Conservation (phyloP, 2,888 invertebrate genomes). For the Lepidonotus clava region DNA sequence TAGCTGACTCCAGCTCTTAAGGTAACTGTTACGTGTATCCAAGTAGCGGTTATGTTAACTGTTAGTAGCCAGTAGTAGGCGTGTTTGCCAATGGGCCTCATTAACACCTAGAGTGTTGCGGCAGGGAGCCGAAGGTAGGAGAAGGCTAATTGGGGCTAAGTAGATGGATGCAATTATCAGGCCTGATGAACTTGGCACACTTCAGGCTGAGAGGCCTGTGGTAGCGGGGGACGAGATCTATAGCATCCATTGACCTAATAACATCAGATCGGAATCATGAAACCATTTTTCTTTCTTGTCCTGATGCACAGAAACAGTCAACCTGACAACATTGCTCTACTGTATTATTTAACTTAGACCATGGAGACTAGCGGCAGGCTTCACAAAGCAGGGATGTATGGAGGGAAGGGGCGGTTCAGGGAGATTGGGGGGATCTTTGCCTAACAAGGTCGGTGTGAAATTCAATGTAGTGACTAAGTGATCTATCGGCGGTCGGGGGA, state of each 20-base stretch:
- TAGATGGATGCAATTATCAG: neutral
- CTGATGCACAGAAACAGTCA: no score
- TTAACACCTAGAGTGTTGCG: neutral
- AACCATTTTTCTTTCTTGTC: no score
- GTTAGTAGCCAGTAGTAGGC: neutral
- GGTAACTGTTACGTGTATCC: neutral
- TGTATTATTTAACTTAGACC: no score
- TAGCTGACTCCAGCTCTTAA: no score
- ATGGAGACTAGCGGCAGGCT: no score
- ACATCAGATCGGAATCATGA: no score
- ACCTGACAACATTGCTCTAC: no score
- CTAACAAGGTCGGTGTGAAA: slow-evolving; percentile 27
- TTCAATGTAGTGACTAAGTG: neutral
- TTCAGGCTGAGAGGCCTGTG: no score
- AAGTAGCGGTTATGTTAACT: neutral
- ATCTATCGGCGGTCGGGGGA: neutral
- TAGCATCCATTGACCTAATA: no score
- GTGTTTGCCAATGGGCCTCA: neutral
- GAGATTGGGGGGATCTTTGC: neutral
- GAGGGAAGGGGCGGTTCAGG: neutral
- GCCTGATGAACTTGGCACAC: no score
- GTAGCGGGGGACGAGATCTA: no score
- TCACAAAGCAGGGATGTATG: no score
- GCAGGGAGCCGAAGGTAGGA: neutral
- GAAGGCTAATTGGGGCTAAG: slow-evolving; percentile 6